phyloP scores from a whole-genome alignment of 2,113 vertebrate genomes.

The Hypomesus transpacificus region DNA sequence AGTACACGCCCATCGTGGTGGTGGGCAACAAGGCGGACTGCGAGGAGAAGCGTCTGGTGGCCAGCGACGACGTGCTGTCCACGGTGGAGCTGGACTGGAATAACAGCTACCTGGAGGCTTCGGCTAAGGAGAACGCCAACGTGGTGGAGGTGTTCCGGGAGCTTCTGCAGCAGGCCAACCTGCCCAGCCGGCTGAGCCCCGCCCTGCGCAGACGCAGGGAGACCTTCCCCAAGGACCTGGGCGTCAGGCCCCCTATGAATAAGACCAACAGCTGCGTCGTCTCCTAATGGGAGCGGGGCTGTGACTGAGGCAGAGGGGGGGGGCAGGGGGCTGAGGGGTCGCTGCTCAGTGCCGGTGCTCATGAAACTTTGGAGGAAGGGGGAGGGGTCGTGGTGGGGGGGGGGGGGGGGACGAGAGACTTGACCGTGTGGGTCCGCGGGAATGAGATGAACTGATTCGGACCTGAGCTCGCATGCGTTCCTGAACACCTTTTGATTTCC shows the following conservation, averaged over 20 bases:
- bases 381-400: background rate
- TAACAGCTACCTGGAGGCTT: conserved; percentile 83
- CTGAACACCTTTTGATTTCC: conserved; percentile 1
- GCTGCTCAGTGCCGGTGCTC: conserved; percentile 1
- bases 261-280: conserved; percentile 89
- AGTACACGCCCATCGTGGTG: conserved; percentile 83
- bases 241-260: conserved; percentile 84
- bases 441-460: conserved; percentile 6
- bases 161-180: conserved; percentile 81
- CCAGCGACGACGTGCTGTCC: conserved; percentile 71
- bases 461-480: background rate
- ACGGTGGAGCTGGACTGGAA: conserved; percentile 89
- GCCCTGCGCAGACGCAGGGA: conserved; percentile 80
- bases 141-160: conserved; percentile 86
- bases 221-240: conserved; percentile 79
- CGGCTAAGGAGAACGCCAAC: conserved; percentile 84
- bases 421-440: background rate
- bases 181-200: conserved; percentile 81
- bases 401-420: background rate
- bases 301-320: background rate
- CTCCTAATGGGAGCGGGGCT: conserved; percentile 63
- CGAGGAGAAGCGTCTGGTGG: conserved; percentile 67
- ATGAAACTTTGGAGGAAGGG: conserved; percentile 10
- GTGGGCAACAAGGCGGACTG: conserved; percentile 86
- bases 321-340: background rate